phyloP scores from a whole-genome alignment of 1,140 invertebrate genomes.

The Lucilia sericata region DNA sequence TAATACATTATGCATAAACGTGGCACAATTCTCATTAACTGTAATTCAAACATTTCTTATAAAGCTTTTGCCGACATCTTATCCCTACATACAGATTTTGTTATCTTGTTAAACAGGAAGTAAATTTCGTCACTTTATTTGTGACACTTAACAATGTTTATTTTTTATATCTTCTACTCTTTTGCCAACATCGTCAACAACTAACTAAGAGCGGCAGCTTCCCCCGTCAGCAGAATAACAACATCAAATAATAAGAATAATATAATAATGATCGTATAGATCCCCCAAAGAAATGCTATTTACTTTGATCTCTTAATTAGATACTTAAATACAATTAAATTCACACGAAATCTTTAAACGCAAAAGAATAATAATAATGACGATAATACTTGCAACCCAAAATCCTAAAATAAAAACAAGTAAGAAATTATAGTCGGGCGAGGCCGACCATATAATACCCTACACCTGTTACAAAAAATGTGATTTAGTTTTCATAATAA shows the following conservation, averaged over 20 bases:
- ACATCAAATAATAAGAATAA: slow-evolving; percentile 21
- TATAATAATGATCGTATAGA: slow-evolving; percentile 1
- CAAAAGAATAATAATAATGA: slow-evolving; percentile 31
- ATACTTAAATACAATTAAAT: slow-evolving; percentile 44
- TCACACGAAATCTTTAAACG: slow-evolving; percentile 40
- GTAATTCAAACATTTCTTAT: too few species aligned
- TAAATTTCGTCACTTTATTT: slow-evolving; percentile 27
- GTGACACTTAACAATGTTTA: background rate
- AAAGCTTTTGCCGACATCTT: background rate
- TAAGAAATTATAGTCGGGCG: too few species aligned
- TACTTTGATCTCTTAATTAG: slow-evolving; percentile 42
- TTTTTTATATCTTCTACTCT: background rate
- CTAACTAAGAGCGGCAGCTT: background rate
- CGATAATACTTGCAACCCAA: slow-evolving; percentile 9
- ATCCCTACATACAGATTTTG: background rate
- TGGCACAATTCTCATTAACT: too few species aligned
- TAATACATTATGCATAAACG: too few species aligned
- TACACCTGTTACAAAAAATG: too few species aligned
- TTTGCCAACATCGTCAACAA: background rate
- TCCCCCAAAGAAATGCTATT: slow-evolving; percentile 8
- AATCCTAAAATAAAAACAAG: background rate
- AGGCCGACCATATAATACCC: too few species aligned
- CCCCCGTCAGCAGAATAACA: background rate
- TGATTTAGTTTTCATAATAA: too few species aligned
- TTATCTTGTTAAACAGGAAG: background rate